These are phyloP conservation scores for Epizoanthus ramosus DNA, from an alignment of 92 coral and sea anemone species.

Conservation along the genomic window DNA sequence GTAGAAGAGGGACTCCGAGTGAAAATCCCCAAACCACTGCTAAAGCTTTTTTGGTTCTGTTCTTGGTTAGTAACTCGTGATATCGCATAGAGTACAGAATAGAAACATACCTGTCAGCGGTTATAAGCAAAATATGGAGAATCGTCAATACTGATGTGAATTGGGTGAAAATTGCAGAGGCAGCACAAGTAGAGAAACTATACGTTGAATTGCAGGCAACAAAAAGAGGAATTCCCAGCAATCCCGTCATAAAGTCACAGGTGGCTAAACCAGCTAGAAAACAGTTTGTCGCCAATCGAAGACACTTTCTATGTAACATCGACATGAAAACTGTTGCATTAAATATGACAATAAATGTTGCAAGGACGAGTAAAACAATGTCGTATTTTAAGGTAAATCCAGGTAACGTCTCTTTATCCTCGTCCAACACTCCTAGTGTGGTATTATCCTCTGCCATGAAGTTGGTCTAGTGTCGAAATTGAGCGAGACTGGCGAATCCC, in stretches of 20 bases:
- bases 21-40: not conserved
- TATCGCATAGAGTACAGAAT: slow-evolving; percentile 28
- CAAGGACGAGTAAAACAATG: too few relatives aligned
- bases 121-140: slow-evolving; percentile 17
- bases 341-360: too few relatives aligned
- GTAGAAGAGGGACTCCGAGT: not conserved
- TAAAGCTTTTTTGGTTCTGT: slow-evolving; percentile 7
- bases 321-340: too few relatives aligned
- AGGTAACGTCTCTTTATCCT: not conserved
- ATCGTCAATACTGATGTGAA: slow-evolving; percentile 4
- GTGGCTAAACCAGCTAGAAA: slow-evolving; percentile 20
- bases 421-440: not conserved
- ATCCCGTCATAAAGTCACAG: slow-evolving; percentile 22
- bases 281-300: slow-evolving; percentile 1
- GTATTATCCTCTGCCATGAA: slow-evolving; percentile 8
- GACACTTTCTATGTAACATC: too few relatives aligned
- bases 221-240: slow-evolving; percentile 18
- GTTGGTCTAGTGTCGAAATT: too few relatives aligned
- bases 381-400: too few relatives aligned
- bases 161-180: not conserved
- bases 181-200: not conserved
- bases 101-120: slow-evolving; percentile 20
- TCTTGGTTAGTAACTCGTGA: slow-evolving; percentile 15
- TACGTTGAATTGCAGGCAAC: not conserved
- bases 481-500: too few relatives aligned